These are phyloP conservation scores for Macroglossus sobrinus DNA, from an alignment of 2,113 vertebrate species.

Conservation along the genomic window DNA sequence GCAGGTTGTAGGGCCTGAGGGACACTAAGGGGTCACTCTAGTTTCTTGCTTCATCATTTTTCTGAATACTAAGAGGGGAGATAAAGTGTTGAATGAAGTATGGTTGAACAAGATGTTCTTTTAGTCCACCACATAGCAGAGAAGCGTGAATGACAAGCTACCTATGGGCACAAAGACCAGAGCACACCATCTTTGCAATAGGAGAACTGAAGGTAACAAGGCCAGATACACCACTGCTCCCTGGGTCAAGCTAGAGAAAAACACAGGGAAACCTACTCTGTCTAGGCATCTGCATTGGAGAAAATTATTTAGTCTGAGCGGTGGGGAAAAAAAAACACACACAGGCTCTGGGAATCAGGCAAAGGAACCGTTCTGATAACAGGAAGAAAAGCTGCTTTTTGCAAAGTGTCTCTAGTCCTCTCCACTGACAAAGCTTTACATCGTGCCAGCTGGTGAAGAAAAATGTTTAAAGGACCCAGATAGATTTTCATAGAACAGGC, in stretches of 20 bases:
- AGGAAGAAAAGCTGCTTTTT: neutral
- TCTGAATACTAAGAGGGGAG: neutral
- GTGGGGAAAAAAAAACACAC: neutral
- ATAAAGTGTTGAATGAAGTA: neutral
- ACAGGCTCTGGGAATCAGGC: neutral
- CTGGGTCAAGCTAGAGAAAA: neutral
- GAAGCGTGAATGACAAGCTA: neutral
- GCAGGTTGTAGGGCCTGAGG: neutral
- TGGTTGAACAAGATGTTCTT: neutral
- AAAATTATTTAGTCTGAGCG: neutral
- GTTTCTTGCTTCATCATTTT: neutral
- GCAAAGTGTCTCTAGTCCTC: neutral
- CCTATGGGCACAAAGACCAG: neutral
- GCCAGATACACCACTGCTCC: neutral
- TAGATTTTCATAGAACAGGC: neutral
- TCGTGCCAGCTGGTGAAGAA: neutral
- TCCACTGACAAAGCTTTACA: neutral
- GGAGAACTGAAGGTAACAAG: neutral
- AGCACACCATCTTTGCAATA: neutral
- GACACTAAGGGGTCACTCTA: neutral
- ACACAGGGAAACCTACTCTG: neutral
- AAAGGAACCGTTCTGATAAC: neutral
- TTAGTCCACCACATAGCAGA: neutral
- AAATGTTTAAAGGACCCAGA: neutral
- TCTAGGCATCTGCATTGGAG: neutral